Conservation (phyloP, 2,888 invertebrate genomes). For the Litoditis marina region DNA sequence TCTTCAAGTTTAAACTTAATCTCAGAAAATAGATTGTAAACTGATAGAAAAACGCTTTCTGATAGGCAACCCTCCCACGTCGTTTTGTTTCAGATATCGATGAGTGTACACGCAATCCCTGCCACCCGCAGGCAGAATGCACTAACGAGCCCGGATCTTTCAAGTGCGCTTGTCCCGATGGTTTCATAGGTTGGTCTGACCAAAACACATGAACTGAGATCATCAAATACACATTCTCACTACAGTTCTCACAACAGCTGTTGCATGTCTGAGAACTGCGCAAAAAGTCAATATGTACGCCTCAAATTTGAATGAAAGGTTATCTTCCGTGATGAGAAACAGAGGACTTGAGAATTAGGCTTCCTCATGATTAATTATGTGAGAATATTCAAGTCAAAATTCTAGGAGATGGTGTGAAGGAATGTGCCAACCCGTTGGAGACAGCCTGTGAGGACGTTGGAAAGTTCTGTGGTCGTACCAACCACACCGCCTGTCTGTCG, state of each 20-base stretch:
- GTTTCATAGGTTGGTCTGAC: slow-evolving; percentile 36
- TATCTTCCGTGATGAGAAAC: too few relatives aligned
- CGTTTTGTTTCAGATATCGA: slow-evolving; percentile 53
- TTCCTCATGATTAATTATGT: not conserved
- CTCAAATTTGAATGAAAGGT: too few relatives aligned
- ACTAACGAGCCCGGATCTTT: slow-evolving; percentile 49
- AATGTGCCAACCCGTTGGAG: slow-evolving; percentile 50
- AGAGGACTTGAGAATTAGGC: too few relatives aligned
- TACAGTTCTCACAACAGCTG: too few relatives aligned
- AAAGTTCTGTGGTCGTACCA: slow-evolving; percentile 38
- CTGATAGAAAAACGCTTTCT: too few relatives aligned
- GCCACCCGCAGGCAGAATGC: slow-evolving; percentile 57
- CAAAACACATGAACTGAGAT: not conserved
- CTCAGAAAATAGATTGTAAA: too few relatives aligned
- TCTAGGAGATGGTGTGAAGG: slow-evolving; percentile 41
- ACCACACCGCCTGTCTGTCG: slow-evolving; percentile 38
- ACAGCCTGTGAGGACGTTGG: slow-evolving; percentile 42
- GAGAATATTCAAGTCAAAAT: not conserved
- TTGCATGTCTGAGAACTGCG: too few relatives aligned
- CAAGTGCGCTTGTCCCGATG: slow-evolving; percentile 49
- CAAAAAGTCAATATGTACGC: too few relatives aligned
- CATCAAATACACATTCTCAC: too few relatives aligned
- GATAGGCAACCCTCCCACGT: too few relatives aligned
- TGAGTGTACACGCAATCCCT: slow-evolving; percentile 49
- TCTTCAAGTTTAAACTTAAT: too few relatives aligned